Evolutionary conservation across 2,797 vertebrate species (phyloP).

Genomic region (Coendou prehensilis): DNA sequence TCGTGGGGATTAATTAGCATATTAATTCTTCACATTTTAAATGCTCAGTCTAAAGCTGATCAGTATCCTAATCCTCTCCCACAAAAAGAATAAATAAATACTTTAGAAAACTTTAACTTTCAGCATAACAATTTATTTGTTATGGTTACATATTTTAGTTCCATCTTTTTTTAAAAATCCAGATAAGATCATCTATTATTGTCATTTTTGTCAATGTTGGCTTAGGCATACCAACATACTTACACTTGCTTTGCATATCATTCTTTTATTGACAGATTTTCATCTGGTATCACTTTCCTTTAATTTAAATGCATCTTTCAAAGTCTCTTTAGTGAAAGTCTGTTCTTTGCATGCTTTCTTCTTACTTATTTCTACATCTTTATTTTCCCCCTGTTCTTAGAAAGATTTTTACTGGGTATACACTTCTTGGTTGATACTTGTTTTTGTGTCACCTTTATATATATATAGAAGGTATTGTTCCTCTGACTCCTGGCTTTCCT

Average conservation of each 20-base stretch:
- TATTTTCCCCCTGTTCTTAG: constrained; percentile 50
- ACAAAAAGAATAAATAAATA: not conserved
- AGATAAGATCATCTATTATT: not conserved
- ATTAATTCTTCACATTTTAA: constrained; percentile 44
- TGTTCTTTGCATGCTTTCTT: not conserved
- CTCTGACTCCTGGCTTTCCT: not conserved
- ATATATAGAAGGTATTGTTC: constrained; percentile 1
- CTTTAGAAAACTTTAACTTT: constrained; percentile 44
- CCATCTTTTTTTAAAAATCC: not conserved
- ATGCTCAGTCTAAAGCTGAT: constrained; percentile 41
- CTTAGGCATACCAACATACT: constrained; percentile 15
- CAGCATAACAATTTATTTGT: constrained; percentile 36
- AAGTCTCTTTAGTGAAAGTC: constrained; percentile 56
- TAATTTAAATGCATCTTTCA: constrained; percentile 30
- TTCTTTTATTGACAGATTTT: constrained; percentile 57
- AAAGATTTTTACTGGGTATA: constrained; percentile 37
- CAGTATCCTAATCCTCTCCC: constrained; percentile 36
- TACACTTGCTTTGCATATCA: constrained; percentile 43
- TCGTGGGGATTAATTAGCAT: not conserved
- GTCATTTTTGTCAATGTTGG: not conserved
- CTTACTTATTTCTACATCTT: constrained; percentile 66
- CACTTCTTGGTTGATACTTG: not conserved
- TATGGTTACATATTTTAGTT: not conserved
- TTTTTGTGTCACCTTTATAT: constrained; percentile 62
- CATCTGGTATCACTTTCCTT: constrained; percentile 68